Evolutionary conservation across 2,797 vertebrate genomes (phyloP), one percentile per base, ranked within the genome.

Genomic region (Danio tinwini): DNA sequence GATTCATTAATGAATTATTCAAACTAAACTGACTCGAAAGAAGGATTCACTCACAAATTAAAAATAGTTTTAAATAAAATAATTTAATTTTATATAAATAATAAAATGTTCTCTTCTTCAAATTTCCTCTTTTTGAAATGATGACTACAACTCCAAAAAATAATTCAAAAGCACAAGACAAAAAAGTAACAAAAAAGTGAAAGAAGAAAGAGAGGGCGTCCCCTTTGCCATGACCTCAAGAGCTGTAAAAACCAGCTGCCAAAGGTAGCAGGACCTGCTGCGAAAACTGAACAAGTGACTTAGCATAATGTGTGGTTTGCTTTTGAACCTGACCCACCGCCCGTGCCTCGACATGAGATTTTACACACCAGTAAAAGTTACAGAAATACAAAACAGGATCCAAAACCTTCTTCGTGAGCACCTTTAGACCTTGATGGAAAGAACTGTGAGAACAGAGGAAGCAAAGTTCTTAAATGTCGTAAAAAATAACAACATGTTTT

Each of bases 221-320:
- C 87, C 91, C 90, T 87, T 87, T 88, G 88, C 89, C 87, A 89
- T 92, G 92, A 92, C 93, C 92, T 91, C 92, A 89, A 92, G 92
- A 91, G 90, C 89, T 88, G 82, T 88, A 89, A 91, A 91, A 90
- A 92, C 86, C 88, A 88, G 88, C 92, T 92, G 91, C 93, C 92
- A 92, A 88, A 86, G 87, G 85, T 86, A 89, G 47, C 91, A 88
- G 85, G 85, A 82, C 88, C 88, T 74, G 89, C 88, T 90, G 90
- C 85, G 88, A 91, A 90, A 91, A 91, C 90, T 87, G 75, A 74
- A 85, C 86, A 87, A 92, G 92, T 91, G 88, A 91, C 89, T 94
- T 93, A 90, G 91, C 93, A 93, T 93, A 92, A 92, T 92, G 89
- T 90, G 87, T 80, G 86, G 87, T 88, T 85, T 85, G 83, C 81